A percentile compares a stretch with the other conserved stretches of the same genome.
Evolutionary conservation across 2,888 invertebrate species (phyloP).

Genomic region (Nomada fucata): DNA sequence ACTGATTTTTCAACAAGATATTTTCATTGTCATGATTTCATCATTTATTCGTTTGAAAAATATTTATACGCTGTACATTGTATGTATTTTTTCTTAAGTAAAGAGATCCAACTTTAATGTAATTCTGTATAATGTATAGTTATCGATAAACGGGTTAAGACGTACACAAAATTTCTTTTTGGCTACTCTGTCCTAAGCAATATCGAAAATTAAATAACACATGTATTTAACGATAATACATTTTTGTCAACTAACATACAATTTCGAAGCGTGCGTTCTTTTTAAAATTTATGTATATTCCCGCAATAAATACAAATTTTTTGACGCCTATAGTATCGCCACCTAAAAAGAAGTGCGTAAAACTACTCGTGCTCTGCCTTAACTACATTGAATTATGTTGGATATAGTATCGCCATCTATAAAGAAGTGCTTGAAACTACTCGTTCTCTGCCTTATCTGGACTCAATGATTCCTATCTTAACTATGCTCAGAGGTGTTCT

Average conservation of each 20-base stretch:
- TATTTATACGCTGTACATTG: conserved; percentile 14
- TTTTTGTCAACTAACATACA: conserved; percentile 10
- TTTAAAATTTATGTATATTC: conserved; percentile 32
- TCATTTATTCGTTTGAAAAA: conserved; percentile 11
- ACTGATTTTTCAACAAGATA: conserved; percentile 46
- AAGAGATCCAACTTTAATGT: conserved; percentile 1
- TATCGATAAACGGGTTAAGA: background rate
- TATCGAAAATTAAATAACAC: conserved; percentile 14
- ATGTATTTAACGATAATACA: conserved; percentile 5
- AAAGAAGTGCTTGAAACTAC: too few species aligned
- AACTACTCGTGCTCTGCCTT: too few species aligned
- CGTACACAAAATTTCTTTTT: background rate
- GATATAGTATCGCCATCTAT: too few species aligned
- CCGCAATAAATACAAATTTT: too few species aligned
- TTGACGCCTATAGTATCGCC: too few species aligned
- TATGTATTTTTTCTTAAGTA: conserved; percentile 17
- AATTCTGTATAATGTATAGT: conserved; percentile 4
- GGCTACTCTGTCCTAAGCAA: background rate
- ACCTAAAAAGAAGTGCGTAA: too few species aligned
- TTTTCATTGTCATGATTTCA: conserved; percentile 45
- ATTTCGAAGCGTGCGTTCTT: conserved; percentile 40
- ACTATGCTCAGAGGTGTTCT: too few species aligned
- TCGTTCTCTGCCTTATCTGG: too few species aligned
- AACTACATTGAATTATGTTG: too few species aligned
- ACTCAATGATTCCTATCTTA: too few species aligned